Evolutionary conservation across 2,113 vertebrate species (phyloP).

Genomic region (Ovis canadensis): DNA sequence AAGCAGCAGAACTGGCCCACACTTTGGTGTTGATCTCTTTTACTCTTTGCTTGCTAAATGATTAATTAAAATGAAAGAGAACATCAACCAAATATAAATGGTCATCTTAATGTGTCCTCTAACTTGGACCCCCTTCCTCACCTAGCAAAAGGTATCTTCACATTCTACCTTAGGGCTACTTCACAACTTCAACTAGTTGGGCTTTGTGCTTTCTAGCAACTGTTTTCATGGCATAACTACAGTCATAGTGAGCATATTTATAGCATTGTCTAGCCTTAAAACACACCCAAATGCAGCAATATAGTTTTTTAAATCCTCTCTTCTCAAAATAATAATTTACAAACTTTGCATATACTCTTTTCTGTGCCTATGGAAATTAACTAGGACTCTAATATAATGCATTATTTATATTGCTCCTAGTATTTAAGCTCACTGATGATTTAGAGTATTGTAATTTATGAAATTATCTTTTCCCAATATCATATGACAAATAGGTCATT

Average conservation of each 20-base stretch:
- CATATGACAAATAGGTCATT: conserved; percentile 29
- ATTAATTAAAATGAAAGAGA: neutral
- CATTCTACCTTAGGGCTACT: neutral
- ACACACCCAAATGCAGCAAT: neutral
- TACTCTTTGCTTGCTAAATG: neutral
- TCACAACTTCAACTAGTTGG: neutral
- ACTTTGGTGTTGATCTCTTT: neutral
- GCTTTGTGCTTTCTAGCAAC: neutral
- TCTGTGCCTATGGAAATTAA: conserved; percentile 42
- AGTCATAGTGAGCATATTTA: neutral
- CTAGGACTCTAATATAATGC: neutral
- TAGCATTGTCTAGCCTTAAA: neutral
- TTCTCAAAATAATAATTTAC: conserved; percentile 29
- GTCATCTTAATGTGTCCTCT: neutral
- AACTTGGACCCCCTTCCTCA: neutral
- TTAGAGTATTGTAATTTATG: conserved; percentile 37
- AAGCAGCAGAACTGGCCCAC: neutral
- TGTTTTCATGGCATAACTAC: neutral
- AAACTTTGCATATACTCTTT: neutral
- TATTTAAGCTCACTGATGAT: conserved; percentile 29
- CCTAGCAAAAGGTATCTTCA: neutral
- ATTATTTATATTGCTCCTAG: conserved; percentile 39
- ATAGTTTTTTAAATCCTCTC: neutral
- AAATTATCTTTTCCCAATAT: conserved; percentile 44
- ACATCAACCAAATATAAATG: neutral